A percentile compares a stretch with the other conserved stretches of the same genome.
These are phyloP conservation scores for Bibio marci DNA, from an alignment of 2,888 invertebrate genomes.

Conservation along the genomic window DNA sequence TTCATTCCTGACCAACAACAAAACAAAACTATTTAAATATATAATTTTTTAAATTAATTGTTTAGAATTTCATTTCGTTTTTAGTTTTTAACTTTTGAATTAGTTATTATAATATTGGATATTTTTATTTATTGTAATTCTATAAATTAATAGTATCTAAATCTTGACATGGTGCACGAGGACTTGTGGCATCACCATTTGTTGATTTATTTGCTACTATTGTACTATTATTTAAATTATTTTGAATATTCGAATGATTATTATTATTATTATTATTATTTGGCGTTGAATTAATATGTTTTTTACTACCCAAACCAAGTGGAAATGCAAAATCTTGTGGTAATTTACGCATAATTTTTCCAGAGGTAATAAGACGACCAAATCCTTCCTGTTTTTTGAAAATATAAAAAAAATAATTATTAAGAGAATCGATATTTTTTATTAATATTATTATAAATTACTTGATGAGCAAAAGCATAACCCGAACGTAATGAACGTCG, in stretches of 20 bases:
- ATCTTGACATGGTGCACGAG: conserved; percentile 52
- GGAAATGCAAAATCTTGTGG: conserved; percentile 67
- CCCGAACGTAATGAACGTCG: conserved; percentile 87
- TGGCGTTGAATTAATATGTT: conserved; percentile 15
- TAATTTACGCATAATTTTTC: conserved; percentile 83
- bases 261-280: conserved; percentile 7
- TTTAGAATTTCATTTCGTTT: too few relatives aligned
- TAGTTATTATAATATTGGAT: too few relatives aligned
- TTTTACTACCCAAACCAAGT: conserved; percentile 34
- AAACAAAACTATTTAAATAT: too few relatives aligned
- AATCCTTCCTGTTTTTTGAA: conserved; percentile 56
- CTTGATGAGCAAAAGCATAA: conserved; percentile 94
- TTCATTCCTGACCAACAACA: too few relatives aligned
- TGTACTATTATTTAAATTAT: conserved; percentile 6
- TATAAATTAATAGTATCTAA: conserved; percentile 56
- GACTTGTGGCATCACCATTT: conserved; percentile 22
- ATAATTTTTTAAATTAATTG: too few relatives aligned
- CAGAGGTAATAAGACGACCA: conserved; percentile 90
- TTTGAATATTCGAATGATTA: conserved; percentile 6
- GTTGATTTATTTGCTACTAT: conserved; percentile 15
- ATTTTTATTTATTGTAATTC: too few relatives aligned
- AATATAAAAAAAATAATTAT: conserved; percentile 1
- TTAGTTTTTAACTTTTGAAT: too few relatives aligned
- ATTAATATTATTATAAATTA: conserved; percentile 12
- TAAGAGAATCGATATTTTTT: not conserved